Evolutionary conservation across 2,888 invertebrate genomes (phyloP), one percentile per base, ranked within the genome.

Genomic region (Catocala sponsa): DNA sequence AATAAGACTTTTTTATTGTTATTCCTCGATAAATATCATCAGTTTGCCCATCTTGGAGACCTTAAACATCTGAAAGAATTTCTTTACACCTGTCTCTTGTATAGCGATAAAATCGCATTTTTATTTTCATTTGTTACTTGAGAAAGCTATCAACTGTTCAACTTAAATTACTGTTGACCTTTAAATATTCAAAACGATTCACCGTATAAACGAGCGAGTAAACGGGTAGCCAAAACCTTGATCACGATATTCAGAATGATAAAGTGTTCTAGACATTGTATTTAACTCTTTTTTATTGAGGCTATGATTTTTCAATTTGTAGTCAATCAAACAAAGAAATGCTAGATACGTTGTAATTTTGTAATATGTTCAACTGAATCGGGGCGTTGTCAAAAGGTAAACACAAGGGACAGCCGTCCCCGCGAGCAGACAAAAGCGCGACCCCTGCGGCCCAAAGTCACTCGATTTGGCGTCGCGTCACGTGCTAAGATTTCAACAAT

Each of bases 371-470:
- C 73, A 80, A 81, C 75, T 72, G 72, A 81, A 84, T 79, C 79
- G 78, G 85, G 84, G 86, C 81, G 82, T 85, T 83, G 82, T 80
- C 82, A 80, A 78, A 79, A 85, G 82, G 83, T 85, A 86, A 87
- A 85, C 82, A 84, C 72, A 71, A 79, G 86, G 83, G 84, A 81
- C 79, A 78, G 75, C 69, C 74, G 84, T 78, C 82, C 83, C 83
- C 74, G 82, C 71, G 74, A 82, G 79, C 81, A 81, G 81, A 84
- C 82, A 84, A 84, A 80, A 85, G 82, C 78, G 79, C 81, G 85
- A 83, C 82, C 83, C 87, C 83, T 74, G 82, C 82, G 79, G 84
- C 76, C 79, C 74, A 71, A 68, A 69, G 66, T 68, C 70, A 69
- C 65, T 52, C 69, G 68, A 72, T 64, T 71, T 57, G 63, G 79